Base-by-base conservation (phyloP, 2,113 vertebrate species). In the Narcine bancroftii region DNA sequence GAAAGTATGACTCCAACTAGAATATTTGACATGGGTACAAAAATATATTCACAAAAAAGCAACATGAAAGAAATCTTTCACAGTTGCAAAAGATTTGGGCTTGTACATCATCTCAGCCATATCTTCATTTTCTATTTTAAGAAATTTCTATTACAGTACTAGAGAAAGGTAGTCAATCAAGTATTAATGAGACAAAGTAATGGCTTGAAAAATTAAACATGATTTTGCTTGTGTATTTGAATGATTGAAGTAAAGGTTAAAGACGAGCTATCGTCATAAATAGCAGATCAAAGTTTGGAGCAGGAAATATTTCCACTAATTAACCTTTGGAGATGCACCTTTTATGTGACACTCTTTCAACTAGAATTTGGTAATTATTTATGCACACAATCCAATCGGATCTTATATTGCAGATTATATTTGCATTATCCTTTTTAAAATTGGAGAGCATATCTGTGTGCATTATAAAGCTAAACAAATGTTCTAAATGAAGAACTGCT, bases 171-270 rank as follows among this genome's bases (percentile, higher is more conserved):
- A 69, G 87, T 29, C 10, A 39, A 66, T 45, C 36, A 45, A 91
- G 45, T 45, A 66, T 66, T 89, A 89, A 66, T 89, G 19, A 89
- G 42, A 65, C 85, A 89, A 89, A 89, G 66, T 45, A 66, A 19
- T 45, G 87, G 7, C 39, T 42, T 66, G 56, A 39, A 65, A 89
- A 19, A 89, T 63, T 63, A 89, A 63, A 50, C 15, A 65, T 89
- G 85, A 50, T 89, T 36, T 24, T 65, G 36, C n/a, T 9, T 56
- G 50, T 2, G 47, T n/a, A 11, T 83, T 83, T 53, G 50, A 83
- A 29, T 75, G n/a, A 39, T 39, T 39, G 72, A 75, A 75, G 39
- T 75, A 36, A 39, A 39, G n/a, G n/a, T 11, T 36, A 39, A 39
- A 39, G n/a, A 39, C 39, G 72, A 75, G 36, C n/a, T 75, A 39